Percentiles rank a stretch among this genome's conserved stretches.
Conservation (phyloP, 35 echinoderm and acorn worm genomes). For the Stichopus chloronotus region DNA sequence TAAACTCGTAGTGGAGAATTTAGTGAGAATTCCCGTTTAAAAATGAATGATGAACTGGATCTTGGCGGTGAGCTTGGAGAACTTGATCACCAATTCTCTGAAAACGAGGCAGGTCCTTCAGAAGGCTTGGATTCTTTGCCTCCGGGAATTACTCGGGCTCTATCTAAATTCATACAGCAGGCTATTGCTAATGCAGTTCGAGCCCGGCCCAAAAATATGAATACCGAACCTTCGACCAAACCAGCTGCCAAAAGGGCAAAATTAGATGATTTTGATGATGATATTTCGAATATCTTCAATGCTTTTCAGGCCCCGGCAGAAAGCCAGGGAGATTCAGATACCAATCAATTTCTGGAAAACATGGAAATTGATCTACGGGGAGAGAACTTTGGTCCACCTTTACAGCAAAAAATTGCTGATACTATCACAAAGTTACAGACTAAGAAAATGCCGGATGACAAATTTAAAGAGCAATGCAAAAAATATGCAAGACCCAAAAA, state of each 20-base stretch:
- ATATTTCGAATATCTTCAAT: neutral
- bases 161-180: neutral
- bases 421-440: neutral
- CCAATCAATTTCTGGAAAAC: neutral
- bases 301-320: neutral
- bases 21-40: neutral
- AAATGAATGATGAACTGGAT: neutral
- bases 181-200: neutral
- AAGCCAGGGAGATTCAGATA: neutral
- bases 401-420: neutral
- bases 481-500: neutral
- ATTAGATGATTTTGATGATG: constrained; percentile 30
- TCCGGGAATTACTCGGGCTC: neutral
- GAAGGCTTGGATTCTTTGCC: neutral
- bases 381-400: neutral
- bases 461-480: too few relatives aligned
- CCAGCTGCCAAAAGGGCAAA: neutral
- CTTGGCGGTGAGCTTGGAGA: neutral
- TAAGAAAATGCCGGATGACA: neutral
- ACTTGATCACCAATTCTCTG: neutral
- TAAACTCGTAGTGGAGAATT: too few relatives aligned
- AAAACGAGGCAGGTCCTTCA: constrained; percentile 9
- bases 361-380: neutral
- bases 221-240: neutral
- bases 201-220: neutral